phyloP scores from a whole-genome alignment of 1,140 invertebrate species.

The Proctacanthus coquilletti region DNA sequence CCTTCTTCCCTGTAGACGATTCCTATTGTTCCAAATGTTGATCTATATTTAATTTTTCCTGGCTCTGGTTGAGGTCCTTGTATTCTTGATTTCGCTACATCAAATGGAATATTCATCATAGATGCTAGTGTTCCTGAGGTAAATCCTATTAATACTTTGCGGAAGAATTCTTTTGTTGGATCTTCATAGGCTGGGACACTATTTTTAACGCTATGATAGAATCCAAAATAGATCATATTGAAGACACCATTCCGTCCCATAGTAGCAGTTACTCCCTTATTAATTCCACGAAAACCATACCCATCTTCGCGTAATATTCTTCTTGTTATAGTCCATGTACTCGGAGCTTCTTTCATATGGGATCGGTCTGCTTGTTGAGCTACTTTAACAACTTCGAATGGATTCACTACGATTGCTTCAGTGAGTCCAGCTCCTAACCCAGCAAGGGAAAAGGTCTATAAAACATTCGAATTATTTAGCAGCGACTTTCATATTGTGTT shows the following conservation, averaged over 20 bases:
- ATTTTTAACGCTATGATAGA: conserved; percentile 81
- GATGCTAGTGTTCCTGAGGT: conserved; percentile 69
- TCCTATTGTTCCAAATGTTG: conserved; percentile 54
- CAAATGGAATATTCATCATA: conserved; percentile 84
- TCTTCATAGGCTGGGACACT: conserved; percentile 53
- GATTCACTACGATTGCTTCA: conserved; percentile 81
- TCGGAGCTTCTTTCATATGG: conserved; percentile 38
- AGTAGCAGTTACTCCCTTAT: conserved; percentile 80
- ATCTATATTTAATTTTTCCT: conserved; percentile 58
- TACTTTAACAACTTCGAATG: conserved; percentile 91
- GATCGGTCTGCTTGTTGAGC: conserved; percentile 55
- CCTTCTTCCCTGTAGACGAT: conserved; percentile 78
- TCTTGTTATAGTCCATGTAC: conserved; percentile 60
- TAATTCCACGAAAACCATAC: conserved; percentile 60
- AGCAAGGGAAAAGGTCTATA: conserved; percentile 70
- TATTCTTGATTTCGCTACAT: conserved; percentile 88
- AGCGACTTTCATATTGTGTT: neutral
- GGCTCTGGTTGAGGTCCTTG: conserved; percentile 73
- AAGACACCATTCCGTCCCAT: conserved; percentile 75
- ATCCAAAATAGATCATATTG: conserved; percentile 88
- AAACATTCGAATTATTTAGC: conserved; percentile 12
- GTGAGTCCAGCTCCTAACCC: conserved; percentile 74
- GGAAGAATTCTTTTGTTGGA: conserved; percentile 44
- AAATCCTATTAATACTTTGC: conserved; percentile 68
- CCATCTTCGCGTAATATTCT: conserved; percentile 61